Evolutionary conservation across 2,113 vertebrate species (phyloP).

Genomic region (Hirundichthys speculiger): DNA sequence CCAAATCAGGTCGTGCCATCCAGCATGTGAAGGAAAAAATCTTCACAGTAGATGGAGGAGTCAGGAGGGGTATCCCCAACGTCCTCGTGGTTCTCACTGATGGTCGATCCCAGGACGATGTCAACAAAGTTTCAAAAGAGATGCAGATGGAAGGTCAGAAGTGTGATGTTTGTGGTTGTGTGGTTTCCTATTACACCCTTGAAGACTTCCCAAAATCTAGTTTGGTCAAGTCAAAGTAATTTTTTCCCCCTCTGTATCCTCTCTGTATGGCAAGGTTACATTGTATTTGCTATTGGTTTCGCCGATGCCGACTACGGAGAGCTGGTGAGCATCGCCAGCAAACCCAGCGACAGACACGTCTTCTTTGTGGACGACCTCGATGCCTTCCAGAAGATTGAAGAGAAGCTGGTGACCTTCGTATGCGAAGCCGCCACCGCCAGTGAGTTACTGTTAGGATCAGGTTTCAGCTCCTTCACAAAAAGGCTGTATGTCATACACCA

Average conservation of each 20-base stretch:
- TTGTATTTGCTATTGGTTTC: conserved; percentile 95
- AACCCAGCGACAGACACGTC: conserved; percentile 92
- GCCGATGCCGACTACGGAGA: conserved; percentile 95
- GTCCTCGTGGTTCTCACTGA: conserved; percentile 97
- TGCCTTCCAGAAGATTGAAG: conserved; percentile 95
- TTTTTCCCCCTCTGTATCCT: not conserved
- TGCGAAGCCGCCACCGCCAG: conserved; percentile 97
- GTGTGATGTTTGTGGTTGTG: not conserved
- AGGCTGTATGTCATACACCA: not conserved
- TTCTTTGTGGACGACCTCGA: conserved; percentile 99
- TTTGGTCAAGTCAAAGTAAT: too few relatives aligned
- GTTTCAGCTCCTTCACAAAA: not conserved
- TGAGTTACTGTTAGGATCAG: conserved; percentile 68
- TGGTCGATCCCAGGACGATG: conserved; percentile 94
- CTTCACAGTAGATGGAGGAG: conserved; percentile 87
- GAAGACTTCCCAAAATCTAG: not conserved
- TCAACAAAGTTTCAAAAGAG: conserved; percentile 91
- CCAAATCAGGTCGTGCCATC: conserved; percentile 90
- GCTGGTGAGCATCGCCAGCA: conserved; percentile 94
- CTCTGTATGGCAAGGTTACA: conserved; percentile 82
- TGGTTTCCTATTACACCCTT: not conserved
- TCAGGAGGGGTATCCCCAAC: conserved; percentile 89
- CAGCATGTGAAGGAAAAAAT: conserved; percentile 90
- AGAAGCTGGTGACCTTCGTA: conserved; percentile 96
- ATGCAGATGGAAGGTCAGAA: conserved; percentile 93